Evolutionary conservation across 2,888 invertebrate species (phyloP), one percentile per base, ranked within the genome.

Genomic region (Acanthoscelides obtectus): DNA sequence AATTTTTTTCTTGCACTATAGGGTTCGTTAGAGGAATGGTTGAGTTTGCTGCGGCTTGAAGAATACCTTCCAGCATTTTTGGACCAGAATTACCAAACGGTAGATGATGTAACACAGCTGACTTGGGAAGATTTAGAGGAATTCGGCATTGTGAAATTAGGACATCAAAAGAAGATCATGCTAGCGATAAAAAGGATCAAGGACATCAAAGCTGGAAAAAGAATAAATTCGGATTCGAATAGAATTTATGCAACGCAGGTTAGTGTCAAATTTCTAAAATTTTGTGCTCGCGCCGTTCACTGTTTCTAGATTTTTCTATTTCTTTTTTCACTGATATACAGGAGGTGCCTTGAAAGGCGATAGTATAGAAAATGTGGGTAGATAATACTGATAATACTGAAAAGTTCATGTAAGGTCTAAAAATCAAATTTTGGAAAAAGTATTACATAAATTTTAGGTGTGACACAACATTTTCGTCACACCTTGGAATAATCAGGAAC

Each of bases 51-150:
- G 75, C 91, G 96, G 77, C 88, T 99, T 76, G 96, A 96, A 82
- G 97, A 98, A 85, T 99, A 99, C 84, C 92, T 94, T 65, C 93
- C 94, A 21, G 94, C 95, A 66, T 89, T 99, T 75, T 91, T 94
- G 76, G 93, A 94, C 77, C 98, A 99, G 86, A 97, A 97, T 67
- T 99, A 98, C 87, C 92, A 94, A 81, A 94, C 95, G 6, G 95
- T 99, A 66, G 95, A 97, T 80, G 94, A 96, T 86, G 95, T 98
- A 71, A 95, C 96, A 45, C 96, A 97, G 83, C 90, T 99, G 71
- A 96, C 96, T 73, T 99, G 98, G 98, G 99, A 99, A 84, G 99
- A 99, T 87, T 90, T 99, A 83, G 99, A 99, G 88, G 99, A 99
- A 83, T 97, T 99, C 85, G 95, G 96, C 72, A 95, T 96, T 81